phyloP scores from a whole-genome alignment of 2,113 vertebrate genomes.

The Elgaria multicarinata region DNA sequence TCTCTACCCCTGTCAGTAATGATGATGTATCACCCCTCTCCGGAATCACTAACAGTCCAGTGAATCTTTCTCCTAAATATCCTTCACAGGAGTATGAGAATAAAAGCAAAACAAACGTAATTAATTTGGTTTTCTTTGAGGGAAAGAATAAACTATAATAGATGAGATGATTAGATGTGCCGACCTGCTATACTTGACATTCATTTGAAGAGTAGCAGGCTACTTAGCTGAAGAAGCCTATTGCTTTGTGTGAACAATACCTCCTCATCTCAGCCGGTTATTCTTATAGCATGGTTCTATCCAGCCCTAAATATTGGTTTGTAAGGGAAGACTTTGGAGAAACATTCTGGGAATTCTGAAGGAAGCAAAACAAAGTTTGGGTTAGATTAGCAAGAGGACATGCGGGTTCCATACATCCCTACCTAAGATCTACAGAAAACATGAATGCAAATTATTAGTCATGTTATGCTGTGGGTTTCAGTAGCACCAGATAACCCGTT shows the following conservation, averaged over 20 bases:
- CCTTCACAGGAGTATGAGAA: slow-evolving; percentile 49
- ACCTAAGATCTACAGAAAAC: background rate
- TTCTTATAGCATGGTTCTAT: slow-evolving; percentile 14
- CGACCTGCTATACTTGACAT: slow-evolving; percentile 33
- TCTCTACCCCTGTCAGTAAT: slow-evolving; percentile 40
- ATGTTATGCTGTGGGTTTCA: background rate
- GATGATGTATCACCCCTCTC: slow-evolving; percentile 43
- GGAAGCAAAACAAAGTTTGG: no score
- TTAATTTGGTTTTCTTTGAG: slow-evolving; percentile 54
- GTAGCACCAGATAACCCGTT: no score
- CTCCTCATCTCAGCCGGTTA: slow-evolving; percentile 15
- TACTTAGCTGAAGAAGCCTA: slow-evolving; percentile 23
- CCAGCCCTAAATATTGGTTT: slow-evolving; percentile 40
- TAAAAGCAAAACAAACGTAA: slow-evolving; percentile 45
- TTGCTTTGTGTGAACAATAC: background rate
- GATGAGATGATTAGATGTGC: slow-evolving; percentile 41
- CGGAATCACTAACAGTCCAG: slow-evolving; percentile 33
- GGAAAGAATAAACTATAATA: slow-evolving; percentile 43
- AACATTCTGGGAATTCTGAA: no score
- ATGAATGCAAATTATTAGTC: background rate
- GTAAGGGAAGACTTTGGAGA: slow-evolving; percentile 17
- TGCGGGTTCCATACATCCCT: background rate
- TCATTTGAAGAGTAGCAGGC: slow-evolving; percentile 48
- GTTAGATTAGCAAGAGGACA: no score
- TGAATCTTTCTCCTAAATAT: slow-evolving; percentile 50